These are phyloP conservation scores for Calephelis perditalis DNA, from an alignment of 2,888 invertebrate genomes.

Conservation along the genomic window DNA sequence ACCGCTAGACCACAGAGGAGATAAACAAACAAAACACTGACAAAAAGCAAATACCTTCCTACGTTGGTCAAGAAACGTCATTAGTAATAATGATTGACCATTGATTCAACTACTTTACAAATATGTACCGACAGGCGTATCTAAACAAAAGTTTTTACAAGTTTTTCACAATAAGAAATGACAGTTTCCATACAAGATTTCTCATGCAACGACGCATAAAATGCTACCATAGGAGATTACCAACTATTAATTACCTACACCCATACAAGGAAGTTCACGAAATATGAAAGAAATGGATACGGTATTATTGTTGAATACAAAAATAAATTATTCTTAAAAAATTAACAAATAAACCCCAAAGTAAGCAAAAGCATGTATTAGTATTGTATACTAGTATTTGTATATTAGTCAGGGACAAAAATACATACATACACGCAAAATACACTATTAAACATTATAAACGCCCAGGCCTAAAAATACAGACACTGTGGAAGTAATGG, in stretches of 20 bases:
- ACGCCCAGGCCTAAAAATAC: too few relatives aligned
- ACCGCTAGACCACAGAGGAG: too few relatives aligned
- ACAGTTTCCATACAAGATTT: slow-evolving; percentile 65
- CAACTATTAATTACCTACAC: slow-evolving; percentile 65
- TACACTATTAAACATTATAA: too few relatives aligned
- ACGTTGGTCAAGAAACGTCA: slow-evolving; percentile 15
- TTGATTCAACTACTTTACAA: slow-evolving; percentile 32
- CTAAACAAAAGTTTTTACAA: slow-evolving; percentile 54
- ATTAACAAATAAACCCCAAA: too few relatives aligned
- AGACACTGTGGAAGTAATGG: too few relatives aligned
- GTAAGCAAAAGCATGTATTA: too few relatives aligned
- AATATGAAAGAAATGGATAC: neutral
- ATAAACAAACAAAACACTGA: too few relatives aligned
- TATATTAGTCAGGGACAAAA: too few relatives aligned
- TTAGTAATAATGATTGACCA: slow-evolving; percentile 25
- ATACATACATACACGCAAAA: too few relatives aligned
- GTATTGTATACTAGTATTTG: too few relatives aligned
- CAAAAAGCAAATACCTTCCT: slow-evolving; percentile 1
- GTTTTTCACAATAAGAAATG: slow-evolving; percentile 62
- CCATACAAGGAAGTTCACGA: slow-evolving; percentile 57
- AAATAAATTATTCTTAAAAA: too few relatives aligned
- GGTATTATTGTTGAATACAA: neutral
- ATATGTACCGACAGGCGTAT: slow-evolving; percentile 31
- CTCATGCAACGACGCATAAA: slow-evolving; percentile 67
- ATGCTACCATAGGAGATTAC: slow-evolving; percentile 57